Conservation (phyloP, 1,140 invertebrate species). For the Drosophila dunni region DNA sequence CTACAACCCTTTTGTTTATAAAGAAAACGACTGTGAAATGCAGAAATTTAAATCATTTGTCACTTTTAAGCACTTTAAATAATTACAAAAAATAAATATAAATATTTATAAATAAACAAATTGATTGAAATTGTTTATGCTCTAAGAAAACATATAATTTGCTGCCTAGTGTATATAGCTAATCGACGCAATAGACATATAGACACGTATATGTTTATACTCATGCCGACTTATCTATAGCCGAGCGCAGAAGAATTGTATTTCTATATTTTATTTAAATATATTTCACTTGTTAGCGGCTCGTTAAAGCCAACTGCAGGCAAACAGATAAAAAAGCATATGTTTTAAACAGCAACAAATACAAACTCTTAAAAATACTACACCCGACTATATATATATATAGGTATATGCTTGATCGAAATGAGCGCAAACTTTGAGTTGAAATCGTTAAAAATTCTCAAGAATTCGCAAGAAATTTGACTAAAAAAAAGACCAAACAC, state of each 20-base stretch:
- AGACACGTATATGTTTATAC: slow-evolving; percentile 49
- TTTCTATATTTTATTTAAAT: slow-evolving; percentile 78
- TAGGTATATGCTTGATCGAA: slow-evolving; percentile 11
- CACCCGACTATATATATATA: too few relatives aligned
- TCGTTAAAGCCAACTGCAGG: slow-evolving; percentile 70
- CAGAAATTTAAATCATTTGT: too few relatives aligned
- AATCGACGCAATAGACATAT: slow-evolving; percentile 1
- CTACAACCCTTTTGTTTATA: too few relatives aligned
- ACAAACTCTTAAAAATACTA: slow-evolving; percentile 11
- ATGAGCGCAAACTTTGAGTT: slow-evolving; percentile 23
- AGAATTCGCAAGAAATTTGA: slow-evolving; percentile 39
- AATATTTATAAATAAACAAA: not conserved
- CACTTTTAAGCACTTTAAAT: too few relatives aligned
- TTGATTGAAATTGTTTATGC: not conserved
- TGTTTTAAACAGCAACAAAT: slow-evolving; percentile 28
- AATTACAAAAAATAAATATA: not conserved
- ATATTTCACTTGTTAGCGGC: slow-evolving; percentile 67
- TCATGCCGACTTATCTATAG: slow-evolving; percentile 50
- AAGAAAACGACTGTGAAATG: not conserved
- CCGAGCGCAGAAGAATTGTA: slow-evolving; percentile 55
- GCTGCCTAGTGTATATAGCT: slow-evolving; percentile 19
- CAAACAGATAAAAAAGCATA: slow-evolving; percentile 27
- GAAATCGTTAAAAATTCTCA: slow-evolving; percentile 56
- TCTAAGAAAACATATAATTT: not conserved
- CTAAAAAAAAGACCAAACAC: slow-evolving; percentile 18